Percentiles rank a stretch among this genome's conserved stretches.
Conservation (phyloP, 2,113 vertebrate genomes). For the Chlamydotis undulata region DNA sequence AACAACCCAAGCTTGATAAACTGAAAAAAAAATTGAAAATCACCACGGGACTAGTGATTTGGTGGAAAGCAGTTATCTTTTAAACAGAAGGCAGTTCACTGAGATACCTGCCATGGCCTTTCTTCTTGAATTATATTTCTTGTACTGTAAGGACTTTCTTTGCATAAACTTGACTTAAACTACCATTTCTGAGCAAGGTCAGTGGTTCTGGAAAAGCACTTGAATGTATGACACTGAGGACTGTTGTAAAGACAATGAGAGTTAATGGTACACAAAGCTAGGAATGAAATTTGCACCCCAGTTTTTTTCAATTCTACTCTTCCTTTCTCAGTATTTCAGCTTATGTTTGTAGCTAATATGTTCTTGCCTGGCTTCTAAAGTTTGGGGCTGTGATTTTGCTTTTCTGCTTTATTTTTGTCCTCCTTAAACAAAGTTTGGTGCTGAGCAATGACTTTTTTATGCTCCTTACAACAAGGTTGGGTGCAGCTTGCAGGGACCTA, state of each 20-base stretch:
- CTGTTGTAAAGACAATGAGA: background rate
- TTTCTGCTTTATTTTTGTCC: background rate
- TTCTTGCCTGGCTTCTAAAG: background rate
- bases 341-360: background rate
- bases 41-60: background rate
- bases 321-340: background rate
- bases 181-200: background rate
- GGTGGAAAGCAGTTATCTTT: background rate
- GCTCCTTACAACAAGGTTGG: background rate
- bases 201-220: background rate
- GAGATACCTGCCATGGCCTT: background rate
- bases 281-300: background rate
- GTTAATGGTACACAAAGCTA: background rate
- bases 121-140: background rate
- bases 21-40: background rate
- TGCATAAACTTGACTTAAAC: background rate
- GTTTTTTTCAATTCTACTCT: background rate
- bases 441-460: background rate
- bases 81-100: background rate
- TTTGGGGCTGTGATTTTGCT: rapidly evolving
- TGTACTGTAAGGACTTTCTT: background rate
- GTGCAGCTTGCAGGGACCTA: background rate
- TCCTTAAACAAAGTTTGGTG: background rate
- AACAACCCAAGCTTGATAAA: background rate
- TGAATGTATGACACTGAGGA: rapidly evolving